Evolutionary conservation across 2,797 vertebrate genomes (phyloP).

Genomic region (Spinus olivaceus): DNA sequence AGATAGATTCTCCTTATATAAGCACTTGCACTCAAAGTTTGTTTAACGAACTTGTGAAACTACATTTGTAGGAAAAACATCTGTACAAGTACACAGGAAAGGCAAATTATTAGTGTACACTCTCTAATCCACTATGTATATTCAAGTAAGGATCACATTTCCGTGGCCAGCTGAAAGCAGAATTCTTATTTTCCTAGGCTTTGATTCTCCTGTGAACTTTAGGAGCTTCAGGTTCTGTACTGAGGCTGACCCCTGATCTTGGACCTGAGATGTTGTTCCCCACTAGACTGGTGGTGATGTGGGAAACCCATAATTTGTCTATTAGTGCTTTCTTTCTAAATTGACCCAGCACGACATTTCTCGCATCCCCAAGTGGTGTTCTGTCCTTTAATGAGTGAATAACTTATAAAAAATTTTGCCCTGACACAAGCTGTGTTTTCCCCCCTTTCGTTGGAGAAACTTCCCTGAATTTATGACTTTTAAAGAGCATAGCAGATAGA

Average conservation of each 20-base stretch:
- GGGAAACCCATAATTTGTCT: not conserved
- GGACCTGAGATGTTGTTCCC: not conserved
- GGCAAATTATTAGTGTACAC: not conserved
- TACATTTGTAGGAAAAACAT: not conserved
- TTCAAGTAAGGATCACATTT: not conserved
- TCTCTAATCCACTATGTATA: not conserved
- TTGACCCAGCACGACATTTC: not conserved
- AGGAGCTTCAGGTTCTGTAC: not conserved
- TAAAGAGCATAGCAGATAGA: not conserved
- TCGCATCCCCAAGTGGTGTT: not conserved
- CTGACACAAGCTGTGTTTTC: not conserved
- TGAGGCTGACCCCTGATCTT: not conserved
- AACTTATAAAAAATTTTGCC: not conserved
- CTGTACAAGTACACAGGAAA: not conserved
- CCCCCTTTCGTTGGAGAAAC: not conserved
- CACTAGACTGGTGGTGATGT: accelerated
- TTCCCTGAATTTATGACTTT: not conserved
- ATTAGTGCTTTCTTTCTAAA: not conserved
- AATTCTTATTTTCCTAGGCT: not conserved
- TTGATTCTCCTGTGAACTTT: not conserved
- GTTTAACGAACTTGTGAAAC: not conserved
- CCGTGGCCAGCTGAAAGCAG: not conserved
- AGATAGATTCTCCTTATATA: not conserved
- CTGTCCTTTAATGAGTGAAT: not conserved
- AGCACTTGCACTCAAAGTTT: not conserved